Base-by-base conservation (phyloP, 2,888 invertebrate species). In the Harpagoxenus sublaevis region DNA sequence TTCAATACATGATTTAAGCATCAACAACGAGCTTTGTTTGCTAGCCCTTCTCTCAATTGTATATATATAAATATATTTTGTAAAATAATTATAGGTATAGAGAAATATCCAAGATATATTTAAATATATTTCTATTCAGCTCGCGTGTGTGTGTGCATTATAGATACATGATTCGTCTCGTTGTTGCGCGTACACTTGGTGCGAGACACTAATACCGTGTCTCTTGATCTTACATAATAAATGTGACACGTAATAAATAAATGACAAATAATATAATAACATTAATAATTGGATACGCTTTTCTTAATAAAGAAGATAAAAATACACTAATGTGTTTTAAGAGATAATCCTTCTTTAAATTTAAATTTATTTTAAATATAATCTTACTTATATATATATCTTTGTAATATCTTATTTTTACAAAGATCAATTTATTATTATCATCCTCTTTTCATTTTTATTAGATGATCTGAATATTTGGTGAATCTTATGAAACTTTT, bases 321-420 rank as follows among this genome's bases (percentile, higher is more conserved):
- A 68, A 35, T 53, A 4, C 45, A 35, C 6, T 35, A 35, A 6
- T 35, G 6, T 35, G 35, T 35, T 35, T 35, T 35, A 35, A 39
- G 15, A 60, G n/a, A 15, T 60, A 15, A 57, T 9, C 15, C 35
- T 6, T 28, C n/a, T 35, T 28, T 9, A 42, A 31, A 23, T 62
- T 62, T 8, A 74, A 74, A 74, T 31, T 74, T 62, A 62, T 48
- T 15, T 62, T n/a, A 48, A 62, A 74, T 74, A 6, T 48, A 74
- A 60, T 63, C 9, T 51, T n/a, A 18, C 5, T 31, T 63, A 39
- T n/a, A n/a, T n/a, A n/a, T n/a, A n/a, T 35, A 18, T 23, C n/a
- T 15, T 62, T 23, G 5, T 23, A 35, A 48, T 0, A 75, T 39
- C 35, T 75, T 60, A 15, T 74, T 63, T 51, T 45, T n/a, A 45